phyloP scores from a whole-genome alignment of 2,113 vertebrate species.

The Gasterosteus aculeatus region DNA sequence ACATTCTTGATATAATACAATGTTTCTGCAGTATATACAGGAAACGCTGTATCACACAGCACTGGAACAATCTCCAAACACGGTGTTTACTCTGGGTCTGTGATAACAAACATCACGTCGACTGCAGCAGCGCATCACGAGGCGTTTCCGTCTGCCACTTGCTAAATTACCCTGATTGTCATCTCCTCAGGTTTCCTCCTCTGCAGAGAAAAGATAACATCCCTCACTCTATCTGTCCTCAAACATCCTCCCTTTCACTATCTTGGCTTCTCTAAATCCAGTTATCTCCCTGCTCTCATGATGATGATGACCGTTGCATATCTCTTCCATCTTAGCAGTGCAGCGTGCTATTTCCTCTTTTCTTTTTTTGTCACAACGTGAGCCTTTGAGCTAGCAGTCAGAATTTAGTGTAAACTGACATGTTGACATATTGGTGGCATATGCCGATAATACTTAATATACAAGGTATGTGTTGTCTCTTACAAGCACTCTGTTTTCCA shows the following conservation, averaged over 20 bases:
- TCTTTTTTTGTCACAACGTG: slow-evolving; percentile 54
- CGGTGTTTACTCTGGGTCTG: slow-evolving; percentile 58
- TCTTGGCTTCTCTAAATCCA: slow-evolving; percentile 76
- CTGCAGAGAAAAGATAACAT: slow-evolving; percentile 79
- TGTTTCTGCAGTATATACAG: slow-evolving; percentile 11
- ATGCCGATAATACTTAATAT: background rate
- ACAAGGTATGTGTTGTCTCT: background rate
- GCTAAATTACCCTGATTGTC: slow-evolving; percentile 80
- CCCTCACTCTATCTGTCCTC: slow-evolving; percentile 76
- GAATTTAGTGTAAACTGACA: slow-evolving; percentile 27
- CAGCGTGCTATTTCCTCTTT: slow-evolving; percentile 68
- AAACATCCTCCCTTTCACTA: slow-evolving; percentile 72
- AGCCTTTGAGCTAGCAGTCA: slow-evolving; percentile 28
- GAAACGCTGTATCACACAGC: slow-evolving; percentile 39
- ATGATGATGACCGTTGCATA: slow-evolving; percentile 76
- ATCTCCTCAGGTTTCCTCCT: slow-evolving; percentile 82
- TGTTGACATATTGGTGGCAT: slow-evolving; percentile 9
- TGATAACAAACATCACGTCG: slow-evolving; percentile 68
- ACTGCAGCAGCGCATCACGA: slow-evolving; percentile 56
- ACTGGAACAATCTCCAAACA: slow-evolving; percentile 51
- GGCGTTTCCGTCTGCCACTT: slow-evolving; percentile 74
- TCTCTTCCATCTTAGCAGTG: slow-evolving; percentile 73
- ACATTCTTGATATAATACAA: slow-evolving; percentile 8
- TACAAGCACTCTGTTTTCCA: background rate
- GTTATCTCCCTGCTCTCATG: slow-evolving; percentile 74